Conservation (phyloP, 2,113 vertebrate species). For the Oceanites oceanicus region DNA sequence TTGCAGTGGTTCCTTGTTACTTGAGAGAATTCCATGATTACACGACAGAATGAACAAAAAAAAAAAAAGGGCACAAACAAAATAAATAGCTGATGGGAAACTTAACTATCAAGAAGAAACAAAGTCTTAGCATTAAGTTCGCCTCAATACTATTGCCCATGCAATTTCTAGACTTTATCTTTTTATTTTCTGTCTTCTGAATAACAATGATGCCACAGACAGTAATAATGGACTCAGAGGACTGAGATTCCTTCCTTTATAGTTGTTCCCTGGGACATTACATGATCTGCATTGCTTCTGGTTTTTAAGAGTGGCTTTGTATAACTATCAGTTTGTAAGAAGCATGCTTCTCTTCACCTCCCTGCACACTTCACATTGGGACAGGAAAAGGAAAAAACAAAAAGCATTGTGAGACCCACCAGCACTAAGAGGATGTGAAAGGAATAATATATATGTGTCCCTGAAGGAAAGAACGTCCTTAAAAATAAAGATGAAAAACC, state of each 20-base stretch:
- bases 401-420: not conserved
- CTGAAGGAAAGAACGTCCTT: not conserved
- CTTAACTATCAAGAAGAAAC: not conserved
- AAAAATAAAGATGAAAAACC: conserved; percentile 27
- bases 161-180: not conserved
- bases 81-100: not conserved
- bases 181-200: not conserved
- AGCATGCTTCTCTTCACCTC: accelerated
- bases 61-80: not conserved
- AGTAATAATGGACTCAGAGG: not conserved
- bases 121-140: not conserved
- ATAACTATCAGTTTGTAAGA: not conserved
- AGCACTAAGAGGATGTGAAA: not conserved
- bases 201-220: not conserved
- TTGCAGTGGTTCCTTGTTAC: not conserved
- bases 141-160: not conserved
- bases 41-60: not conserved
- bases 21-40: not conserved
- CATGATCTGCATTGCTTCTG: not conserved
- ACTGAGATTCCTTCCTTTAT: not conserved
- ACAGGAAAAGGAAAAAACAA: not conserved
- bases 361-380: not conserved
- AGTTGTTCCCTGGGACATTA: not conserved
- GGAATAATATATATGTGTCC: not conserved
- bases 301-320: not conserved